Evolutionary conservation across 2,888 invertebrate genomes (phyloP), one percentile per base, ranked within the genome.

Genomic region (Hypomecis punctinalis): DNA sequence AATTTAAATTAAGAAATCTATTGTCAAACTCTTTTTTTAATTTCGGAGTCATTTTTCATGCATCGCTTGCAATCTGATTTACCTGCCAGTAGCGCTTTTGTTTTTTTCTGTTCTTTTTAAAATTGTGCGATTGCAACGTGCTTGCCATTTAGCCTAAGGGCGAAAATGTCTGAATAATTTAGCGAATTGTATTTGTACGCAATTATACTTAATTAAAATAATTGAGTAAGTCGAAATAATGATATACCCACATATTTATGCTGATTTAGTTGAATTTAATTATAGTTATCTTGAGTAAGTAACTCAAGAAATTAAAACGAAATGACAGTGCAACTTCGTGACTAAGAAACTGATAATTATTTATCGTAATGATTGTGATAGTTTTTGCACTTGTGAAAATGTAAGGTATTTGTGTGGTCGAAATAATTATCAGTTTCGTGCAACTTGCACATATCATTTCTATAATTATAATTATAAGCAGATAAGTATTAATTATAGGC

Each of bases 11-110:
- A 84, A 83, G 80, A 83, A 82, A 73, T 79, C 88, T 79, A 84
- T 91, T 92, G 90, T 91, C 80, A 78, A 64, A 52, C 60, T 76
- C 87, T 91, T 90, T 90, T 91, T 92, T 90, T 88, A 91, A 91
- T 91, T 90, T 66, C 65, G 81, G 89, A 90, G 89, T 92, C 90
- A 93, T 93, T 93, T 92, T 91, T 92, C 92, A 93, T 91, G 92
- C 92, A 91, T 93, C 92, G 90, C 86, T 85, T 84, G 82, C 77
- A 87, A 88, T 89, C 89, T 91, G 91, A 92, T 93, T 92, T 91
- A 90, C 89, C 87, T 88, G 88, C 76, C 87, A 84, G 84, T 80
- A 69, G 77, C 70, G 56, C 70, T 75, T 75, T 81, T 80, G 76
- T 80, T 78, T 77, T 79, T 76, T 79, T 76, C 46, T 60, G 46